Evolutionary conservation across 2,797 vertebrate genomes (phyloP).

Genomic region (Mareca strepera): DNA sequence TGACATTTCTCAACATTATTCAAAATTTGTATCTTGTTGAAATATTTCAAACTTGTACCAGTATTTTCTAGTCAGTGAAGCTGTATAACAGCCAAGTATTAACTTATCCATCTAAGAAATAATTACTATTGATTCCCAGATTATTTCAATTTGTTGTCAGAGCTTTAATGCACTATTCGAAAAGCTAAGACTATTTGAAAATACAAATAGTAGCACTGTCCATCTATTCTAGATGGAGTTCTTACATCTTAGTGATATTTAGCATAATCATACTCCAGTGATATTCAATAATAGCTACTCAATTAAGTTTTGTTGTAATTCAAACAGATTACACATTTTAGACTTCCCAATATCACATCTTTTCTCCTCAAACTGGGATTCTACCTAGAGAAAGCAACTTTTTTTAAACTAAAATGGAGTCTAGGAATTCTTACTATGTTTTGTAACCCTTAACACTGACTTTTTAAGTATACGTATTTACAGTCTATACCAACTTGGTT

Average conservation of each 20-base stretch:
- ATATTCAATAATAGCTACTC: not conserved
- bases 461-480: not conserved
- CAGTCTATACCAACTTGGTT: not conserved
- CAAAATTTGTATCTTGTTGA: not conserved
- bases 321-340: not conserved
- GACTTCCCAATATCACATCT: not conserved
- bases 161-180: not conserved
- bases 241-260: not conserved
- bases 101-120: not conserved
- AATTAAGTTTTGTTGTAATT: not conserved
- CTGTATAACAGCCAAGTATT: not conserved
- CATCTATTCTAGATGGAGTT: not conserved
- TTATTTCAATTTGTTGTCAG: not conserved
- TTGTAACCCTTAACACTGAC: not conserved
- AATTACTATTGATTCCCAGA: not conserved
- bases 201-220: not conserved
- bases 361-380: fast-evolving
- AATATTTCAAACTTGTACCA: not conserved
- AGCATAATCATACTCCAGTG: not conserved
- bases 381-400: not conserved
- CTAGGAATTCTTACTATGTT: not conserved
- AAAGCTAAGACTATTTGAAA: not conserved
- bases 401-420: not conserved
- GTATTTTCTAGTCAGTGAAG: not conserved
- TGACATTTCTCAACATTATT: not conserved